Evolutionary conservation across 2,888 invertebrate genomes (phyloP), one percentile per base, ranked within the genome.

Genomic region (Leptopterna dolabrata): DNA sequence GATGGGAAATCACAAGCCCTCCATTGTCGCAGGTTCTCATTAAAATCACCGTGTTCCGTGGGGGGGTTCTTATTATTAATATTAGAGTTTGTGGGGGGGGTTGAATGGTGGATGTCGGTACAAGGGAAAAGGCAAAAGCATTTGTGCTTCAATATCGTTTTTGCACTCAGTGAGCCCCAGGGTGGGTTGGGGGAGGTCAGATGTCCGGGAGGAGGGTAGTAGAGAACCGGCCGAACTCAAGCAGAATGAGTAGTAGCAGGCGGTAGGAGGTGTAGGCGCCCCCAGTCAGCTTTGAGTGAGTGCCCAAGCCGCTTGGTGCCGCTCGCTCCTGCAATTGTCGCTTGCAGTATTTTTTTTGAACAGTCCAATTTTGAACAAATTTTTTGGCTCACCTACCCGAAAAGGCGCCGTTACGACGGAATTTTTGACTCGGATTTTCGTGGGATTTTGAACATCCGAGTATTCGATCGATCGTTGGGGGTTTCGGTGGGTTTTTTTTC

Each of bases 241-340:
- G 71, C 76, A 27, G 29, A 85, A 85, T 45, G 85, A 76, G 73
- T 85, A 85, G 85, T 85, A 85, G 63, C 83, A 13, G 36, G 36
- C 63, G 71, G 85, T 71, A 85, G 85, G 85, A 85, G 85, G 85
- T 63, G 85, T 45, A 71, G 71, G 85, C 51, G 85, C 85, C 85
- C 85, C 85, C 85, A 85, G 85, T 85, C 85, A 85, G 85, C 73
- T 85, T 73, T 63, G 85, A 85, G 85, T 85, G 85, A 85, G 85
- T 73, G 85, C 85, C 85, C 85, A 85, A 85, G 85, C 85, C 73
- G 85, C 85, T 85, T 85, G 85, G 85, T 85, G 85, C 85, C 85
- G 85, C 85, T 45, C 85, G 85, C 85, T 85, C 85, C 51, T 45
- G 27, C 24, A 19, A 24, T 63, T 63, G 63, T 63, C 63, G 41